Percentiles rank a stretch among this genome's conserved stretches.
Evolutionary conservation across 2,113 vertebrate genomes (phyloP).

Genomic region (Dolichallabes microphthalmus): DNA sequence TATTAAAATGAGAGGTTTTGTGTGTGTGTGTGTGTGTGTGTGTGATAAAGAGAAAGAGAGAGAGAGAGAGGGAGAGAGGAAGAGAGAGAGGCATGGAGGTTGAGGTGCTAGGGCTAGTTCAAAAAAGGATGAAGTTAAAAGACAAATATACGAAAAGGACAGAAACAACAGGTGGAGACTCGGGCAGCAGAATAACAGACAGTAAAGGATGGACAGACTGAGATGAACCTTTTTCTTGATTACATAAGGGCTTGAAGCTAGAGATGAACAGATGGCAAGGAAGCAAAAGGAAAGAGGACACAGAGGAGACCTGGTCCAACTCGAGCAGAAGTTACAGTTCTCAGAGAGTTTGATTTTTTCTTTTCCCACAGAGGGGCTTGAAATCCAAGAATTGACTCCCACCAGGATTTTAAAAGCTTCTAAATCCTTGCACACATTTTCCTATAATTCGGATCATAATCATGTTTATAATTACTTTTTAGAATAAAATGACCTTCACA

Average conservation of each 20-base stretch:
- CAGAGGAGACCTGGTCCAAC: conserved; percentile 73
- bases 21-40: conserved; percentile 18
- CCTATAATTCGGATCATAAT: neutral
- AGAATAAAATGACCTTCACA: conserved; percentile 4
- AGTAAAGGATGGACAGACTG: conserved; percentile 58
- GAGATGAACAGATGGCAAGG: conserved; percentile 59
- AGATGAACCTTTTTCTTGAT: conserved; percentile 60
- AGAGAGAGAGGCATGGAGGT: conserved; percentile 43
- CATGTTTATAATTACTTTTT: conserved; percentile 19
- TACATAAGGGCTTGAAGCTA: conserved; percentile 57
- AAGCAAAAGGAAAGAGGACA: conserved; percentile 64
- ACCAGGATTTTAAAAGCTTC: conserved; percentile 27
- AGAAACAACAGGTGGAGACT: conserved; percentile 63
- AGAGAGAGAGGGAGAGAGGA: conserved; percentile 9
- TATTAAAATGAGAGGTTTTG: conserved; percentile 25
- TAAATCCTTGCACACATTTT: neutral
- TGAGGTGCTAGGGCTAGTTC: conserved; percentile 35
- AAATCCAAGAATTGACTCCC: conserved; percentile 67
- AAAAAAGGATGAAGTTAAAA: conserved; percentile 52
- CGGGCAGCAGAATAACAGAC: conserved; percentile 72
- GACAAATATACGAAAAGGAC: conserved; percentile 57
- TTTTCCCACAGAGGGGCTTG: conserved; percentile 79
- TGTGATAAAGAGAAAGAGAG: neutral
- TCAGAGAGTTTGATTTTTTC: conserved; percentile 71
- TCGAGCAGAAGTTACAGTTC: conserved; percentile 68